These are phyloP conservation scores for Ophonus ardosiacus DNA, from an alignment of 2,888 invertebrate genomes.

Conservation along the genomic window DNA sequence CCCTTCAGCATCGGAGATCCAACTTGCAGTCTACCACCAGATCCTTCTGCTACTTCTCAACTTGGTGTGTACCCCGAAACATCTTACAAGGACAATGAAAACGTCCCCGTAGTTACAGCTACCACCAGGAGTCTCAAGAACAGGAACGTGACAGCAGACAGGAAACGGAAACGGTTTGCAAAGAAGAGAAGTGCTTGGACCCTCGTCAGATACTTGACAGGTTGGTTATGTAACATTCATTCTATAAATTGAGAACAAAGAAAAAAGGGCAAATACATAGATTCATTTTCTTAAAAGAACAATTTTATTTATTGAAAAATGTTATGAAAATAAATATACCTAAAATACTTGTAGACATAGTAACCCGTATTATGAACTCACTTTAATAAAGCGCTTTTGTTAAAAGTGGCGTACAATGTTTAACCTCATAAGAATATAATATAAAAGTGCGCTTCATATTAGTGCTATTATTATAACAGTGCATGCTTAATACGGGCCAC, in stretches of 20 bases:
- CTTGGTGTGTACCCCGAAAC: neutral
- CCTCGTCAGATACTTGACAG: conserved; percentile 59
- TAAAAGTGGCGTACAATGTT: no score
- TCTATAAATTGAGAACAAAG: neutral
- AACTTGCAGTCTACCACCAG: conserved; percentile 64
- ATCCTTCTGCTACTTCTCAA: neutral
- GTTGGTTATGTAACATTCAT: conserved; percentile 22
- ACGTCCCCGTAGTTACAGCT: neutral
- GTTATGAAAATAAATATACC: no score
- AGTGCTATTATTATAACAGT: no score
- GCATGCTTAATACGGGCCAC: no score
- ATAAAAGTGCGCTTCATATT: no score
- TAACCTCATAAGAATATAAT: no score
- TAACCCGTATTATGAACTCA: no score
- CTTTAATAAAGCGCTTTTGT: no score
- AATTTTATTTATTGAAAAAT: neutral
- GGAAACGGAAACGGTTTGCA: conserved; percentile 26
- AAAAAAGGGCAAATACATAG: neutral
- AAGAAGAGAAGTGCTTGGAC: conserved; percentile 52
- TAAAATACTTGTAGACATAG: no score
- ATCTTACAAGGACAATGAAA: neutral
- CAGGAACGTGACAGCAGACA: conserved; percentile 6
- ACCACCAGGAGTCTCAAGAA: conserved; percentile 26
- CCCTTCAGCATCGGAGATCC: conserved; percentile 79
- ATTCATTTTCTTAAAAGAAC: neutral